These are phyloP conservation scores for Xylocampa areola DNA, from an alignment of 2,888 invertebrate species.

Conservation along the genomic window DNA sequence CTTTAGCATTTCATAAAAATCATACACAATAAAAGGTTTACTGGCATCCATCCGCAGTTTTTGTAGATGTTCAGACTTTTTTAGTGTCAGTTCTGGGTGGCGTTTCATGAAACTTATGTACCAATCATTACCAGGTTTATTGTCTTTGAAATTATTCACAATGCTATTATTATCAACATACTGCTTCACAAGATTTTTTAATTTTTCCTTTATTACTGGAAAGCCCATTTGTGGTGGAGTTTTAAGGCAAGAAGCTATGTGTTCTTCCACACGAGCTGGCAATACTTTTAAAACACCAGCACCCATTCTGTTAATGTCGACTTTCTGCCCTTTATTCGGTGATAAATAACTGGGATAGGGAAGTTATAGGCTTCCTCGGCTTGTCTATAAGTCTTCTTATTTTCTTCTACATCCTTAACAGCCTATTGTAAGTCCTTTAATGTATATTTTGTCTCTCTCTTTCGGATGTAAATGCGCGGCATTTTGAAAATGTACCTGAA, in stretches of 20 bases:
- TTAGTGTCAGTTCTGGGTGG: constrained; percentile 23
- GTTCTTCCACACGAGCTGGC: constrained; percentile 19
- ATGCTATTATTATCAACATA: constrained; percentile 22
- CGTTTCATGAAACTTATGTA: constrained; percentile 29
- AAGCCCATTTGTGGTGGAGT: constrained; percentile 25
- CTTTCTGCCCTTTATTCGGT: constrained; percentile 29
- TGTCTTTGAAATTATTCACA: constrained; percentile 29
- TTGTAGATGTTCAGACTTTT: constrained; percentile 27
- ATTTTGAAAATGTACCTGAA: constrained; percentile 1
- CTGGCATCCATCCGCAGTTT: constrained; percentile 13
- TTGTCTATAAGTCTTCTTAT: constrained; percentile 14
- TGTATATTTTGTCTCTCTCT: constrained; percentile 4
- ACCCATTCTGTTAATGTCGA: constrained; percentile 18
- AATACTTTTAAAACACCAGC: constrained; percentile 23
- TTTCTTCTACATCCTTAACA: constrained; percentile 8
- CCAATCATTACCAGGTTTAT: constrained; percentile 34
- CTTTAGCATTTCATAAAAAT: too few relatives aligned
- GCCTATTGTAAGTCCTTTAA: constrained; percentile 14
- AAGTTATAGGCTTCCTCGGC: constrained; percentile 3
- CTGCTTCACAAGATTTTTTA: constrained; percentile 25
- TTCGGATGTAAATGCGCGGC: constrained; percentile 1
- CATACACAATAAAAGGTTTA: constrained; percentile 7
- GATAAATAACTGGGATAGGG: constrained; percentile 21
- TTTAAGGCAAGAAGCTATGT: constrained; percentile 23
- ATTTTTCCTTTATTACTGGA: constrained; percentile 26